These are phyloP conservation scores for Argyra leucocephala DNA, from an alignment of 2,888 invertebrate species.

Conservation along the genomic window DNA sequence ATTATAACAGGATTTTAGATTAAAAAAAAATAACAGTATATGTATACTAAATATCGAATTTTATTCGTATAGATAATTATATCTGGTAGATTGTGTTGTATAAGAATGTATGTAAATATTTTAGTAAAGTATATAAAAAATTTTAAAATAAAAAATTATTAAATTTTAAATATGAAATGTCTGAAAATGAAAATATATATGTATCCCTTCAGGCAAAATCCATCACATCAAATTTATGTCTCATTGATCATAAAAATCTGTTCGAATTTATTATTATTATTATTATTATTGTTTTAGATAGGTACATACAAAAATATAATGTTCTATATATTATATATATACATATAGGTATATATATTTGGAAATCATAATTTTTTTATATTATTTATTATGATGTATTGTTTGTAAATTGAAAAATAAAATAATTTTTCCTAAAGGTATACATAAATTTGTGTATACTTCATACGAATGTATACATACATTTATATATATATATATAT, in stretches of 20 bases:
- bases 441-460: no score
- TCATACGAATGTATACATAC: no score
- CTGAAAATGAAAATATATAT: neutral
- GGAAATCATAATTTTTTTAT: neutral
- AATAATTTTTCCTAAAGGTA: neutral
- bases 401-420: constrained; percentile 4
- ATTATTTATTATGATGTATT: neutral
- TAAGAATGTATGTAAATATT: no score
- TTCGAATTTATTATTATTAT: neutral
- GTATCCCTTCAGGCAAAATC: neutral
- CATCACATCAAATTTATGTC: neutral
- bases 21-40: no score
- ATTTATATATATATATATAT: no score
- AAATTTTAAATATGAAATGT: neutral
- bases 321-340: no score
- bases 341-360: neutral
- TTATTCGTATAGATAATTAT: no score
- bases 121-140: neutral
- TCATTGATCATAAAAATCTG: constrained; percentile 6
- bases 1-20: no score
- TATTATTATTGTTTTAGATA: no score
- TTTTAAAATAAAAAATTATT: neutral
- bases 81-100: no score
- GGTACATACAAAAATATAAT: no score
- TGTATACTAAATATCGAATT: no score